A percentile compares a stretch with the other conserved stretches of the same genome.
Evolutionary conservation across 2,113 vertebrate genomes (phyloP).

Genomic region (Tupaia chinensis): DNA sequence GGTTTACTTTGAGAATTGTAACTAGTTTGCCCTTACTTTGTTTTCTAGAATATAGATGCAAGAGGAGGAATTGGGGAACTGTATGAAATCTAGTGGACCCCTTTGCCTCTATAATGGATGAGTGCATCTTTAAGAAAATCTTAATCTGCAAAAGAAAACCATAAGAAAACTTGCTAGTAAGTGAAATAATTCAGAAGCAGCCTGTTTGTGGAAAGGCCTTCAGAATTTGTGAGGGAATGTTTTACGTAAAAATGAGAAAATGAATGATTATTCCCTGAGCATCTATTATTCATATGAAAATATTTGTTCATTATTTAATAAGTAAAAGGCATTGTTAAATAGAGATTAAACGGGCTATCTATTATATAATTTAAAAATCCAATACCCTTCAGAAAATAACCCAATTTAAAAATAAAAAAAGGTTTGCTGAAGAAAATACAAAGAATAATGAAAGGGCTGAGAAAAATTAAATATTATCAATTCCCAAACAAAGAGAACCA

Average conservation of each 20-base stretch:
- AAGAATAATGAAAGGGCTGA: not conserved
- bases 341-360: not conserved
- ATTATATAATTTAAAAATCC: not conserved
- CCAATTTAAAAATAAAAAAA: not conserved
- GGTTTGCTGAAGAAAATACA: not conserved
- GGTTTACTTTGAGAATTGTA: not conserved
- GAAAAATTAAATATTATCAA: conserved; percentile 5
- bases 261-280: conserved; percentile 16
- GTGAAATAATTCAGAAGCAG: not conserved
- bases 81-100: not conserved
- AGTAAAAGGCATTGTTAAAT: not conserved
- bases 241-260: conserved; percentile 54
- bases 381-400: not conserved
- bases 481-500: not conserved
- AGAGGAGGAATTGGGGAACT: not conserved
- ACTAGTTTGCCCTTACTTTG: not conserved
- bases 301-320: not conserved
- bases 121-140: not conserved
- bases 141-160: not conserved
- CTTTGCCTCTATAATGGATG: not conserved
- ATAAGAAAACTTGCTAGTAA: not conserved
- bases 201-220: not conserved
- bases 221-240: conserved; percentile 17
- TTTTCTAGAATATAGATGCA: not conserved
- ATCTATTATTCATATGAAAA: conserved; percentile 35